Evolutionary conservation across 2,113 vertebrate genomes (phyloP), one percentile per base, ranked within the genome.

Genomic region (Hemicordylus capensis): DNA sequence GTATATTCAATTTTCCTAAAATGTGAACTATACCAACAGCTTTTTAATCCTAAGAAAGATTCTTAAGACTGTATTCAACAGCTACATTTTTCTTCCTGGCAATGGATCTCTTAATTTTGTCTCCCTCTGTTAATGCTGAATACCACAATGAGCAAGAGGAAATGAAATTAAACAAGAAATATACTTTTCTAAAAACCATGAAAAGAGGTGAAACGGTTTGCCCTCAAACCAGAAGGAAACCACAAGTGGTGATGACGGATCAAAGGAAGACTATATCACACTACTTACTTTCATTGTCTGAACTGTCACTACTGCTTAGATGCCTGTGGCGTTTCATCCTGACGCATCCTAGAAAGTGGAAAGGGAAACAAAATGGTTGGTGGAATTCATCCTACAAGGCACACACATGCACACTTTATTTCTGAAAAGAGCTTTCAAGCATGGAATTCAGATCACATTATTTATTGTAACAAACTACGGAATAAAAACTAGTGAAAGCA

Each of bases 281-380:
- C 75, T 95, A 98, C 98, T 98, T 92, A 99, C 99, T 98, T 89
- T 99, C 98, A 96, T 98, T 98, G 96, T 99, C 99, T 93, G 98
- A 99, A 96, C 97, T 99, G 96, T 99, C 98, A 96, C 98, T 99
- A 96, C 97, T 99, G 96, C 98, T 99, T 91, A 97, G 96, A 94
- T 95, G 97, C 96, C 97, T 98, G 95, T 97, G 96, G 89, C 98
- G 98, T 97, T 99, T 99, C 98, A 99, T 99, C 97, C 96, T 99
- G 97, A 96, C 94, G 96, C 97, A 97, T 98, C 97, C 98, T 99
- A 93, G 87, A 88, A 83, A 94, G 86, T 51, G 12, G 26, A 66
- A 91, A 73, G 95, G 83, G 90, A 94, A 67, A 91, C 92, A 92
- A 28, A 91, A 58, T 84, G 81, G 14, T 89, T 89, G 89, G 92